Conservation (phyloP, 2,888 invertebrate genomes). For the Heliconius ethilla region DNA sequence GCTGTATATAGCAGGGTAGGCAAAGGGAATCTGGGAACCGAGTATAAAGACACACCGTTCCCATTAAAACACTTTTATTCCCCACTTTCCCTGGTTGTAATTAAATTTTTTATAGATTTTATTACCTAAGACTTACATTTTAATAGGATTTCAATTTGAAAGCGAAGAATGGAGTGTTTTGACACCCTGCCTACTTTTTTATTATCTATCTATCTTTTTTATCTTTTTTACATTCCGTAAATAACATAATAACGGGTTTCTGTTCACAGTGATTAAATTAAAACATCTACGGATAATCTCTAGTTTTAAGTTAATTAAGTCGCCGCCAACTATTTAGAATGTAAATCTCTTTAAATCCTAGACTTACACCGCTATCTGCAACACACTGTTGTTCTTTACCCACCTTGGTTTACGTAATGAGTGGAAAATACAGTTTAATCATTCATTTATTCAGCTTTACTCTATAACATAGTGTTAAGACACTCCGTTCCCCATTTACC, state of each 20-base stretch:
- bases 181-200: neutral
- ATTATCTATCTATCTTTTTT: too few relatives aligned
- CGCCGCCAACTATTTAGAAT: constrained; percentile 1
- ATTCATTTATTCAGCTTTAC: neutral
- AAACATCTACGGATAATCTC: constrained; percentile 6
- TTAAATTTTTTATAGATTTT: too few relatives aligned
- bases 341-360: constrained; percentile 4
- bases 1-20: too few relatives aligned
- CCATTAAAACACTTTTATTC: too few relatives aligned
- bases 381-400: neutral
- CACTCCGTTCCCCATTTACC: too few relatives aligned
- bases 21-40: too few relatives aligned
- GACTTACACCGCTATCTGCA: neutral
- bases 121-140: too few relatives aligned
- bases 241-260: neutral
- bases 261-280: constrained; percentile 11
- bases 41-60: too few relatives aligned
- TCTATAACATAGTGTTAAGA: too few relatives aligned
- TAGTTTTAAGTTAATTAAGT: constrained; percentile 11
- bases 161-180: too few relatives aligned
- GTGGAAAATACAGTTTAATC: neutral
- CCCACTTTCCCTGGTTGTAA: too few relatives aligned
- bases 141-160: too few relatives aligned
- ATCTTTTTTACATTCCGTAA: neutral
- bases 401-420: neutral